phyloP scores from a whole-genome alignment of 2,888 invertebrate species.

The Sphaeridia pumilis region DNA sequence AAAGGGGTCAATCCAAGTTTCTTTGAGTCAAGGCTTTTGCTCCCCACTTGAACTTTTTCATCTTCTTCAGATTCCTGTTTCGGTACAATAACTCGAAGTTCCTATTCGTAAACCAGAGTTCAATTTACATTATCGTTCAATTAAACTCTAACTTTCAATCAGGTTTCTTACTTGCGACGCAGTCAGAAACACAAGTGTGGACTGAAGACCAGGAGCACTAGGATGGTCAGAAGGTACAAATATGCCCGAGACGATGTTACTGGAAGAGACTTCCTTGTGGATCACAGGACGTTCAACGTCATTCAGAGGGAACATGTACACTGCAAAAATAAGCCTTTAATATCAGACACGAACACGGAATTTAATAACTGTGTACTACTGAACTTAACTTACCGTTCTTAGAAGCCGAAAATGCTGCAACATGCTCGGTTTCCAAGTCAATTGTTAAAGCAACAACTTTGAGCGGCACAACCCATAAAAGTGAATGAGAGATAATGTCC shows the following conservation, averaged over 20 bases:
- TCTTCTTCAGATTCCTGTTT: neutral
- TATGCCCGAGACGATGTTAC: constrained; percentile 19
- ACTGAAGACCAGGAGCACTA: constrained; percentile 16
- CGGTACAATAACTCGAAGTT: constrained; percentile 22
- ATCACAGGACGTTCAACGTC: constrained; percentile 17
- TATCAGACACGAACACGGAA: neutral
- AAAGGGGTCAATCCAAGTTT: constrained; percentile 19
- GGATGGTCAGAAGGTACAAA: constrained; percentile 16
- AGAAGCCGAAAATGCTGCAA: constrained; percentile 54
- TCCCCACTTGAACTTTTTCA: neutral
- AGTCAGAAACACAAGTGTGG: constrained; percentile 25
- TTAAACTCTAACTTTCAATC: neutral
- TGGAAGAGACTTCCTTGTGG: constrained; percentile 21
- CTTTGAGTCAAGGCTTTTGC: neutral
- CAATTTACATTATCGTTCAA: too few species aligned
- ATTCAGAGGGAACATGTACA: constrained; percentile 20
- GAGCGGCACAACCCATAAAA: constrained; percentile 55
- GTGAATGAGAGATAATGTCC: constrained; percentile 57
- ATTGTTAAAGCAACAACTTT: constrained; percentile 44
- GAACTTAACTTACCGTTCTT: constrained; percentile 49
- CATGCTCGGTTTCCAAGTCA: constrained; percentile 53
- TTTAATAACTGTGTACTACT: too few species aligned
- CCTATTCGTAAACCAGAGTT: too few species aligned
- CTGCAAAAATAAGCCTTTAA: constrained; percentile 12
- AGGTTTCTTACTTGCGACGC: constrained; percentile 20